Conservation (phyloP, 2,888 invertebrate species). For the Catocala sponsa region DNA sequence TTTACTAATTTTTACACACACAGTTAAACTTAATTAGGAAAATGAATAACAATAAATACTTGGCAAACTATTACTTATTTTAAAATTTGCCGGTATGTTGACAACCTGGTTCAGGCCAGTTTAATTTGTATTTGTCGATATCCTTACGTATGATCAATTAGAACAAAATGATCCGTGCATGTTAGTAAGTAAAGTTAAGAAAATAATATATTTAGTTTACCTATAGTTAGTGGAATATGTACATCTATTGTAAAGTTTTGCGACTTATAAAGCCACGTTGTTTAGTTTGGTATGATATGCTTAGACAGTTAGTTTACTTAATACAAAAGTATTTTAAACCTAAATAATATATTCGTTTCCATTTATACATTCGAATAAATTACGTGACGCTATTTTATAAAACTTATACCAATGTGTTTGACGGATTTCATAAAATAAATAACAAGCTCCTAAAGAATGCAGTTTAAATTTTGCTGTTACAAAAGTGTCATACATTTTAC, state of each 20-base stretch:
- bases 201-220: conserved; percentile 8
- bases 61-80: too few species aligned
- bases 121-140: background rate
- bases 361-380: conserved; percentile 32
- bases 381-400: conserved; percentile 33
- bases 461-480: conserved; percentile 17
- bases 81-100: too few species aligned
- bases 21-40: too few species aligned
- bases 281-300: conserved; percentile 68
- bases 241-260: conserved; percentile 26
- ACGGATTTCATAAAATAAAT: conserved; percentile 9
- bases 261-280: conserved; percentile 52
- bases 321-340: conserved; percentile 47
- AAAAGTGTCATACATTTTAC: conserved; percentile 27
- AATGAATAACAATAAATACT: too few species aligned
- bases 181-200: conserved; percentile 7
- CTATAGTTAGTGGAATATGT: conserved; percentile 39
- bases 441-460: background rate
- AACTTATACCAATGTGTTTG: conserved; percentile 13
- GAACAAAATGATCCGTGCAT: background rate
- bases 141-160: background rate
- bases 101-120: too few species aligned
- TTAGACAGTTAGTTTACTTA: conserved; percentile 43
- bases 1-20: too few species aligned
- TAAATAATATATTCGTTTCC: conserved; percentile 27